Evolutionary conservation across 1,140 invertebrate genomes (phyloP).

Genomic region (Dryas iulia): DNA sequence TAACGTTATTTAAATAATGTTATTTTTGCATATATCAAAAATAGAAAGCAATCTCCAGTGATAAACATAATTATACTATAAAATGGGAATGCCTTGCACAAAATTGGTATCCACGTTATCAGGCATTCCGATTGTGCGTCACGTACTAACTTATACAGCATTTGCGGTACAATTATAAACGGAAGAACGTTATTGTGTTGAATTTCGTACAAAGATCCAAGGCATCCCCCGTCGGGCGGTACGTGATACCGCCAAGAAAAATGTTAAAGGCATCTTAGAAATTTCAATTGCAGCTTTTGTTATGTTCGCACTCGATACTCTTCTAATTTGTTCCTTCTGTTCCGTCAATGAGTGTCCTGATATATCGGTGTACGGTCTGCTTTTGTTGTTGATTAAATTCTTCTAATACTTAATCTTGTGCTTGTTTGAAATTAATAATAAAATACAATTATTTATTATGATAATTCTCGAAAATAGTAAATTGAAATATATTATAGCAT

Average conservation of each 20-base stretch:
- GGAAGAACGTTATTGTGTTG: conserved; percentile 60
- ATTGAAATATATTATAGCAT: too few relatives aligned
- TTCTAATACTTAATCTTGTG: conserved; percentile 23
- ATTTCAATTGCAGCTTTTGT: conserved; percentile 76
- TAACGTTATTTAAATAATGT: too few relatives aligned
- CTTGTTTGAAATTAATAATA: not conserved
- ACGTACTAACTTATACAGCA: conserved; percentile 52
- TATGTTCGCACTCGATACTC: conserved; percentile 59
- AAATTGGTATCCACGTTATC: conserved; percentile 24
- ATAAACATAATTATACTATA: conserved; percentile 32
- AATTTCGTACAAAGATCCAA: conserved; percentile 50
- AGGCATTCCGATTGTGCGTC: conserved; percentile 47
- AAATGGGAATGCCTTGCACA: conserved; percentile 38
- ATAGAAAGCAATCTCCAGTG: not conserved
- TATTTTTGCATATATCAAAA: not conserved
- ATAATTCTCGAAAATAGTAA: too few relatives aligned
- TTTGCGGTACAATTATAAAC: conserved; percentile 65
- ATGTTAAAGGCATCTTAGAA: conserved; percentile 73
- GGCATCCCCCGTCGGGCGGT: conserved; percentile 59
- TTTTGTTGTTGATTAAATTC: conserved; percentile 74
- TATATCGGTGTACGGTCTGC: conserved; percentile 65
- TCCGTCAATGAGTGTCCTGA: conserved; percentile 60
- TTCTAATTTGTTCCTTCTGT: conserved; percentile 69
- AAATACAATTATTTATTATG: too few relatives aligned
- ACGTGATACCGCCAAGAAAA: conserved; percentile 72